phyloP scores from a whole-genome alignment of 1,140 invertebrate species.

The Penaeus chinensis region DNA sequence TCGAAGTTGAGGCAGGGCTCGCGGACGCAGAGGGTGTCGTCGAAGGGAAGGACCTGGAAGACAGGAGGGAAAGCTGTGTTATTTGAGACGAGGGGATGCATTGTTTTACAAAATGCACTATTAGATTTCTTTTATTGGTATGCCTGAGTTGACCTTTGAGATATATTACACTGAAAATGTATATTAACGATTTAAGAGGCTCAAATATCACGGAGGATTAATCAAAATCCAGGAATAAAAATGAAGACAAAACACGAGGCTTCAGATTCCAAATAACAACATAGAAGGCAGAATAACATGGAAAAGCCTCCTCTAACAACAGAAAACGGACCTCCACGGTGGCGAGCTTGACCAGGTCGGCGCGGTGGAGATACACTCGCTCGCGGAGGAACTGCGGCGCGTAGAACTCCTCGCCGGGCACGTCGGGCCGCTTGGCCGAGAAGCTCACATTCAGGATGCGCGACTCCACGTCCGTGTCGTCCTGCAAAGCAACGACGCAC shows the following conservation, averaged over 20 bases:
- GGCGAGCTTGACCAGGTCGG: slow-evolving; percentile 84
- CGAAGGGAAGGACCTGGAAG: slow-evolving; percentile 88
- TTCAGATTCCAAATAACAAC: too few relatives aligned
- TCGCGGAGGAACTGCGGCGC: slow-evolving; percentile 90
- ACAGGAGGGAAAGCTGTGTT: too few relatives aligned
- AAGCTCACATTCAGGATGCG: slow-evolving; percentile 96
- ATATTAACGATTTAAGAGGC: too few relatives aligned
- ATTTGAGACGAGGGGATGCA: too few relatives aligned
- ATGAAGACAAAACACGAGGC: too few relatives aligned
- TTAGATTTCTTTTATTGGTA: too few relatives aligned
- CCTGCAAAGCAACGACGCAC: slow-evolving; percentile 69
- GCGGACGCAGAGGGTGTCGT: slow-evolving; percentile 94
- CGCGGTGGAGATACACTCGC: slow-evolving; percentile 91
- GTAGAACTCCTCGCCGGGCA: slow-evolving; percentile 82
- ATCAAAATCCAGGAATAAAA: too few relatives aligned
- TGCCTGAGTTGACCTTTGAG: too few relatives aligned
- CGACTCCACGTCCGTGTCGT: slow-evolving; percentile 87
- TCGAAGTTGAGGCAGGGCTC: slow-evolving; percentile 98
- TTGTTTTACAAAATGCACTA: too few relatives aligned
- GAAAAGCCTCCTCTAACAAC: background rate
- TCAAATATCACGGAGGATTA: too few relatives aligned
- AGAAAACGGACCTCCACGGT: slow-evolving; percentile 79
- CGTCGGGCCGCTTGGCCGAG: slow-evolving; percentile 84
- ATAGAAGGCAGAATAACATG: slow-evolving; percentile 5
- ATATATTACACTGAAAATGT: too few relatives aligned